A percentile compares a stretch with the other conserved stretches of the same genome.
phyloP scores from a whole-genome alignment of 2,113 vertebrate genomes.

The Ochotona curzoniae region DNA sequence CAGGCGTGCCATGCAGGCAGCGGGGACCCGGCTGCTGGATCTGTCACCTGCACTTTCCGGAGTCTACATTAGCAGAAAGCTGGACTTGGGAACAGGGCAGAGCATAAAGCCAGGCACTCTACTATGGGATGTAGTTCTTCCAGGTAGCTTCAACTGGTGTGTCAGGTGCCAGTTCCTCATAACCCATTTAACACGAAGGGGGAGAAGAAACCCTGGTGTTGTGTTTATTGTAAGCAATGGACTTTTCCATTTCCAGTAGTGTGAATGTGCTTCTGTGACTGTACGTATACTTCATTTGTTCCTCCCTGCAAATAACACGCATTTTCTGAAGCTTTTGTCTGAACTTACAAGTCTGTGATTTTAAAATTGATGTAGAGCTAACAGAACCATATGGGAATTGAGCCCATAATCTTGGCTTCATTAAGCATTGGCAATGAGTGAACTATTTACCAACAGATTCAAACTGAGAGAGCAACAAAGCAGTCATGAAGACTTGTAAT shows the following conservation, averaged over 20 bases:
- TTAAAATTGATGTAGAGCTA: neutral
- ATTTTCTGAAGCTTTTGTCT: neutral
- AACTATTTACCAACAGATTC: neutral
- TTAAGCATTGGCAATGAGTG: neutral
- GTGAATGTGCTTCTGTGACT: neutral
- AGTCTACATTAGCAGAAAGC: too few species aligned
- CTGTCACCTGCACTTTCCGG: too few species aligned
- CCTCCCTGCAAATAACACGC: neutral
- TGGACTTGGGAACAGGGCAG: too few species aligned
- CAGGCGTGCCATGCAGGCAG: too few species aligned
- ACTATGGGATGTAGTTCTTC: too few species aligned
- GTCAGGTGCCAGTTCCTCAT: too few species aligned
- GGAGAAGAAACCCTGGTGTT: neutral
- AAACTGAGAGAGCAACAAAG: neutral
- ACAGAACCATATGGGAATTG: neutral
- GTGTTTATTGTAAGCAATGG: neutral
- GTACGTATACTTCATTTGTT: neutral
- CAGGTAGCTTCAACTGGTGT: too few species aligned
- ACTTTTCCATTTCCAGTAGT: neutral
- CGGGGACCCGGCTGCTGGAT: too few species aligned
- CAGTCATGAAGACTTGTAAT: neutral
- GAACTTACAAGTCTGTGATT: neutral
- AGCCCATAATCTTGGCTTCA: neutral
- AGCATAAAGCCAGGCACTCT: too few species aligned
- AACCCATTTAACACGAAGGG: neutral